Evolutionary conservation across 2,888 invertebrate species (phyloP), one percentile per base, ranked within the genome.

Genomic region (Caradrina kadenii): DNA sequence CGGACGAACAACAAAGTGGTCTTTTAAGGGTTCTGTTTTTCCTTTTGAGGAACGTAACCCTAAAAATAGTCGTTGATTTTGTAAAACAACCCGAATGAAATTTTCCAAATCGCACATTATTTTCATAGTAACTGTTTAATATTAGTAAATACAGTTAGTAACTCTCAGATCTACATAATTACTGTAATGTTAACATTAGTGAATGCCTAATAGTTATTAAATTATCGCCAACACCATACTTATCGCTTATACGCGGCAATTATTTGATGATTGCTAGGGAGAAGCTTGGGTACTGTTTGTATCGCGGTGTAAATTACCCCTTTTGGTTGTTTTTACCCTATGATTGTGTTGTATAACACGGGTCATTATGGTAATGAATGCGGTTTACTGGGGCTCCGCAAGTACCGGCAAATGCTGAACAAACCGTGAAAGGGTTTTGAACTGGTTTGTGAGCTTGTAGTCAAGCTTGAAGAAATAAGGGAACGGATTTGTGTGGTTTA

Each of bases 221-320:
- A 90, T 89, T 87, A 88, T 84, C 86, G 85, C 78, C 79, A 81
- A 84, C 79, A 84, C 80, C 82, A 72, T 86, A 86, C 79, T 89
- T 90, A 88, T 79, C 81, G 83, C 83, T 73, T 81, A 83, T 86
- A 76, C 80, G 83, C 69, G 69, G 80, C 82, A 88, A 90, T 92
- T 91, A 91, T 84, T 59, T 39, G 26, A 61, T 69, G 55, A 88
- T 88, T 88, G 86, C 82, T 72, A 76, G 66, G 67, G 70, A 76
- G 56, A 42, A 45, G n/a, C 48, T 19, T 31, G 50, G 66, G 35
- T 45, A 63, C 48, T 69, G 67, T 84, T 69, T 79, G 73, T 63
- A 79, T 72, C 69, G 62, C 56, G 58, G 60, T 73, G 68, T 78
- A 82, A 81, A 84, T 82, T 79, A 58, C 77, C 75, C 75, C 73